Percentiles rank a stretch among this genome's conserved stretches.
Evolutionary conservation across 1,140 invertebrate species (phyloP).

Genomic region (Calliopsis andreniformis): DNA sequence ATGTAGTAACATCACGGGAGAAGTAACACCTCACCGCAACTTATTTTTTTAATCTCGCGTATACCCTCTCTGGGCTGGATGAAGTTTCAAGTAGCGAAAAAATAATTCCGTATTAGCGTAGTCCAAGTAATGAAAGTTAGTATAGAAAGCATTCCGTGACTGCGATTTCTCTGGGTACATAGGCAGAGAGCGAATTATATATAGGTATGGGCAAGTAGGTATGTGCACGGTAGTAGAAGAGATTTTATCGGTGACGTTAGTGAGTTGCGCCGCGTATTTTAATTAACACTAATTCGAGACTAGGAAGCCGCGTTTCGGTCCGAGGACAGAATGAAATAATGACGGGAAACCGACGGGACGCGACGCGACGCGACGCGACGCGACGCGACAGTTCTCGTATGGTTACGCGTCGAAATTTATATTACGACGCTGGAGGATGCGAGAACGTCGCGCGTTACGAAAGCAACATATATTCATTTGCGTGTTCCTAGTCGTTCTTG

Average conservation of each 20-base stretch:
- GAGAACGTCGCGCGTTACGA: constrained; percentile 58
- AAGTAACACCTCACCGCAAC: no score
- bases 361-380: not conserved
- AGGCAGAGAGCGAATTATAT: not conserved
- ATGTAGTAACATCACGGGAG: no score
- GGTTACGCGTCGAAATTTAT: constrained; percentile 60
- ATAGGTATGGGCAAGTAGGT: no score
- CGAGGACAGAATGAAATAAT: constrained; percentile 60
- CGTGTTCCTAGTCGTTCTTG: constrained; percentile 45
- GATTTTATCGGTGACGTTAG: constrained; percentile 62
- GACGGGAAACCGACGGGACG: constrained; percentile 26
- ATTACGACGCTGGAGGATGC: constrained; percentile 47
- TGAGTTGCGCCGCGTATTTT: constrained; percentile 60
- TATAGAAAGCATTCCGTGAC: not conserved
- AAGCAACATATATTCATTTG: constrained; percentile 66
- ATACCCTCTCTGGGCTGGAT: no score
- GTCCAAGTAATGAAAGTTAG: not conserved
- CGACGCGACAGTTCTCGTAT: constrained; percentile 17
- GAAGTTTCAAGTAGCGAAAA: no score
- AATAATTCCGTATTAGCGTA: constrained; percentile 29
- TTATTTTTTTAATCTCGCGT: no score
- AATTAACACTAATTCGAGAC: constrained; percentile 67
- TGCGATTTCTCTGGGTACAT: not conserved
- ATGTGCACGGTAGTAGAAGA: constrained; percentile 4
- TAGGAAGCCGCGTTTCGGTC: constrained; percentile 49